Percentiles rank a stretch among this genome's conserved stretches.
Evolutionary conservation across 64 coral and sea anemone genomes (phyloP).

Genomic region (Stichodactyla mertensii): DNA sequence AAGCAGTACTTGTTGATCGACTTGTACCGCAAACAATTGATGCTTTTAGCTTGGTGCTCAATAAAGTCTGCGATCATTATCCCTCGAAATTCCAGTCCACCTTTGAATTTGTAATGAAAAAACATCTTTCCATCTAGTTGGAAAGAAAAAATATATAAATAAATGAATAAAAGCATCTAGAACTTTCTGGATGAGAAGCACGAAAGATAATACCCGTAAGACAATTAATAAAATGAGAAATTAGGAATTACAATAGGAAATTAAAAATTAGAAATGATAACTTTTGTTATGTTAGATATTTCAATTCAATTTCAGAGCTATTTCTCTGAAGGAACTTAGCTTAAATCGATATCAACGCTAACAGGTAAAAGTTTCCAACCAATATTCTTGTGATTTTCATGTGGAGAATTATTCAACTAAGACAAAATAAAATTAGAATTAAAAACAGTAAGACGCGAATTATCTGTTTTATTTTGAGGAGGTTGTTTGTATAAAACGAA

Average conservation of each 20-base stretch:
- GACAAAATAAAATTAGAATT: neutral
- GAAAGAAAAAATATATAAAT: too few relatives aligned
- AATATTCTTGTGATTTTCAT: neutral
- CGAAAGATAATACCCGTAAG: too few relatives aligned
- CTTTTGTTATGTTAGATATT: too few relatives aligned
- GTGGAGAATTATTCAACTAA: neutral
- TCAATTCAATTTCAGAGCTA: neutral
- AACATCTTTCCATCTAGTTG: neutral
- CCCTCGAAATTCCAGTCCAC: neutral
- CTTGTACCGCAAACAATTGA: neutral
- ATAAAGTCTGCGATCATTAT: neutral
- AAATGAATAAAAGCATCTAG: too few relatives aligned
- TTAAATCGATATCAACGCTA: neutral
- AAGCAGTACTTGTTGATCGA: neutral
- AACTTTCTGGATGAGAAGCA: too few relatives aligned
- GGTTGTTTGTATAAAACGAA: neutral
- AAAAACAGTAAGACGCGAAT: neutral
- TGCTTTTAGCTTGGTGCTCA: neutral
- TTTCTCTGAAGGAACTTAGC: neutral
- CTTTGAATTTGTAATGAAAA: neutral
- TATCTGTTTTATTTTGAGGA: neutral
- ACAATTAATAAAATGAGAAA: too few relatives aligned
- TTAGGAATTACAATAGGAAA: too few relatives aligned
- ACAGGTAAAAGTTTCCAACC: neutral
- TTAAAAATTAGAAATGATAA: too few relatives aligned